Evolutionary conservation across 37 sponge, comb jelly and placozoan genomes (phyloP).

Genomic region (Tethya wilhelma): DNA sequence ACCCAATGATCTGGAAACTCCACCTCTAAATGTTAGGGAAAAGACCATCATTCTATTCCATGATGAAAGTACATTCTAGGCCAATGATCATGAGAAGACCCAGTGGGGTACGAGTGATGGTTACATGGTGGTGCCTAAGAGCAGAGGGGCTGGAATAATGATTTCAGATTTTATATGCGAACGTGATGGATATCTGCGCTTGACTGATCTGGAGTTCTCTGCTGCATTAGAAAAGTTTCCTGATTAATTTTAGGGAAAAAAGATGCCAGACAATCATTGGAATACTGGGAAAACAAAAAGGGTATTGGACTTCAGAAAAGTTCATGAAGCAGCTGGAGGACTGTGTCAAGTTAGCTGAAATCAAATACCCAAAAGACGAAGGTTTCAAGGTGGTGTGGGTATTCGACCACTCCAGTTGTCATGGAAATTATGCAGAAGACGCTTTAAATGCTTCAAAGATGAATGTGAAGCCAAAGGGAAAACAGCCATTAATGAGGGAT

Average conservation of each 20-base stretch:
- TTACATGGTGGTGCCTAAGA: background rate
- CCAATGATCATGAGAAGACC: background rate
- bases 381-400: background rate
- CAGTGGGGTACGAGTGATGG: background rate
- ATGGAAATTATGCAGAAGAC: background rate
- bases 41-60: background rate
- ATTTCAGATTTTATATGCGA: background rate
- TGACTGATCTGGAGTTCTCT: background rate
- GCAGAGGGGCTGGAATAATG: background rate
- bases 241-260: background rate
- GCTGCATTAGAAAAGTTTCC: background rate
- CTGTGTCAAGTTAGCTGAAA: background rate
- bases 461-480: background rate
- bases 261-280: background rate
- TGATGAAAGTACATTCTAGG: background rate
- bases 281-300: background rate
- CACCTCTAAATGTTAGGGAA: background rate
- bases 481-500: slow-evolving; percentile 9
- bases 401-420: background rate
- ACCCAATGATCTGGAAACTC: background rate
- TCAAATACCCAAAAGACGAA: background rate
- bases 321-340: background rate
- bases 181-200: background rate
- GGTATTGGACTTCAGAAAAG: no score
- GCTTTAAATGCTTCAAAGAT: background rate